Evolutionary conservation across 2,888 invertebrate species (phyloP).

Genomic region (Elysia crispata): DNA sequence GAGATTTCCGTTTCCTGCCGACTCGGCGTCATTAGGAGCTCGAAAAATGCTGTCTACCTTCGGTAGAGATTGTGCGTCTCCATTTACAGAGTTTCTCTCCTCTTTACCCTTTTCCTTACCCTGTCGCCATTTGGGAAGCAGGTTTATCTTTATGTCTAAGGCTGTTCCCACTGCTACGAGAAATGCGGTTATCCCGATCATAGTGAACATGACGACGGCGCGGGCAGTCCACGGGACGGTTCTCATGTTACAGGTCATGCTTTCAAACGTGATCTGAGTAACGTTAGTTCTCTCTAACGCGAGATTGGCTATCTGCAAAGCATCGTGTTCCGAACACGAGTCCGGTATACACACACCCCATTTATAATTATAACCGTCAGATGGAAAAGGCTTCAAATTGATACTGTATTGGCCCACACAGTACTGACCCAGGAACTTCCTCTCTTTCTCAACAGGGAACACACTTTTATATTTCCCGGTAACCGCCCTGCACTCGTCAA

Average conservation of each 20-base stretch:
- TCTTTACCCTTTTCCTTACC: constrained; percentile 15
- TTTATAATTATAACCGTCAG: no score
- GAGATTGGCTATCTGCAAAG: constrained; percentile 2
- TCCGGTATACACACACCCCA: constrained; percentile 43
- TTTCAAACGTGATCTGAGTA: background rate
- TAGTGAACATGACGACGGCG: background rate
- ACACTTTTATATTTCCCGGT: background rate
- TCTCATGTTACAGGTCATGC: background rate
- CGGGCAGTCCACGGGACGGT: background rate
- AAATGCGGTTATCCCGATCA: constrained; percentile 15
- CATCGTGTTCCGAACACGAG: constrained; percentile 41
- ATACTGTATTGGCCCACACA: background rate
- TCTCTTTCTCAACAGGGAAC: no score
- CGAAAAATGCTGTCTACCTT: no score
- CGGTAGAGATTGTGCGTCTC: no score
- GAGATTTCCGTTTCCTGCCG: no score
- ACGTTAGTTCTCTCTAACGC: background rate
- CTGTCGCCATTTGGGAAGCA: constrained; percentile 46
- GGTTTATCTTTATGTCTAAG: constrained; percentile 43
- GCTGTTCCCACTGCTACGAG: constrained; percentile 42
- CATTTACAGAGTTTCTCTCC: no score
- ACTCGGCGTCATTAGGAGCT: no score
- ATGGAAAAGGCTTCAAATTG: background rate
- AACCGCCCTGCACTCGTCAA: background rate
- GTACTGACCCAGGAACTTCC: background rate